These are phyloP conservation scores for Falco novaeseelandiae DNA, from an alignment of 2,797 vertebrate genomes.

Conservation along the genomic window DNA sequence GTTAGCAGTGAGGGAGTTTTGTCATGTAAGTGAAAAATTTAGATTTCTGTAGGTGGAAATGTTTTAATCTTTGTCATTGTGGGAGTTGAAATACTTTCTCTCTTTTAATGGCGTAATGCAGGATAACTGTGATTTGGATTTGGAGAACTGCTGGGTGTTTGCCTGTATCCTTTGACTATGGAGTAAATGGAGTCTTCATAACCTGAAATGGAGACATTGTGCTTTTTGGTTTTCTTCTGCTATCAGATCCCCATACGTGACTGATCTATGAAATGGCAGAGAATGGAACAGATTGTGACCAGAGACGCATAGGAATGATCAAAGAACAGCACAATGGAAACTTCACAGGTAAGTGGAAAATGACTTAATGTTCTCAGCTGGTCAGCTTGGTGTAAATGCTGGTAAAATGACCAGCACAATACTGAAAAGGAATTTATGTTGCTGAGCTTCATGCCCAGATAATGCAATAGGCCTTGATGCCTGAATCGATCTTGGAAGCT, in stretches of 20 bases:
- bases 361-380: background rate
- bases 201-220: background rate
- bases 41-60: slow-evolving; percentile 8
- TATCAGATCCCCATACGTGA: slow-evolving; percentile 72
- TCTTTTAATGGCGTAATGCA: background rate
- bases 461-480: background rate
- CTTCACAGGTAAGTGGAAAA: slow-evolving; percentile 82
- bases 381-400: background rate
- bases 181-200: background rate
- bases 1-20: background rate
- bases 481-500: background rate
- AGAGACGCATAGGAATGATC: slow-evolving; percentile 84
- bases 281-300: slow-evolving; percentile 92
- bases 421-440: background rate
- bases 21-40: slow-evolving; percentile 4
- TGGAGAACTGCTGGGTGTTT: slow-evolving; percentile 11
- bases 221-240: slow-evolving; percentile 17
- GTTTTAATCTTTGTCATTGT: slow-evolving; percentile 37
- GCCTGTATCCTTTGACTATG: background rate
- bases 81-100: background rate
- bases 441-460: background rate
- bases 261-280: slow-evolving; percentile 91
- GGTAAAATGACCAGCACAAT: background rate
- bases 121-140: background rate
- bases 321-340: slow-evolving; percentile 94